These are phyloP conservation scores for Myoxocephalus aenaeus DNA, from an alignment of 2,797 vertebrate species.

Conservation along the genomic window DNA sequence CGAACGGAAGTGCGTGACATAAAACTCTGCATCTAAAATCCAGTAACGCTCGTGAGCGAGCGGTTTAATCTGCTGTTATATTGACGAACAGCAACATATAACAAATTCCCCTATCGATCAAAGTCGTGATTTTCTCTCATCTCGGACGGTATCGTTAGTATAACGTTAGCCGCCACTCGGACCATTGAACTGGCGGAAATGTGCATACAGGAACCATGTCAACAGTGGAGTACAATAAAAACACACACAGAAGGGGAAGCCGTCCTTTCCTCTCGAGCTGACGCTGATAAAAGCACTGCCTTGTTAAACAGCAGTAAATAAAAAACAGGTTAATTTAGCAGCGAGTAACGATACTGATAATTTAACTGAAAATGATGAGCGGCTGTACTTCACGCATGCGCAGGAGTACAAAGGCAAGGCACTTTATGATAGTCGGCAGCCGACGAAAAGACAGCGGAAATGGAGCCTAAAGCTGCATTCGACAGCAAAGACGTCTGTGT, in stretches of 20 bases:
- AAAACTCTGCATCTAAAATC: neutral
- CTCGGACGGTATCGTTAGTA: neutral
- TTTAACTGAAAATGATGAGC: conserved; percentile 62
- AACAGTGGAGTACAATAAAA: conserved; percentile 11
- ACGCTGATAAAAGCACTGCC: accelerated
- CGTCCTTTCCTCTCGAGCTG: neutral
- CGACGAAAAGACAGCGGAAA: conserved; percentile 76
- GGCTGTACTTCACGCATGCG: conserved; percentile 88
- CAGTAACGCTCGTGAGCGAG: no score
- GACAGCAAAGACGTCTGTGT: conserved; percentile 18
- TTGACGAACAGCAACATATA: no score
- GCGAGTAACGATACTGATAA: conserved; percentile 13
- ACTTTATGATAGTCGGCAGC: conserved; percentile 76
- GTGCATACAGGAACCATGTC: conserved; percentile 22
- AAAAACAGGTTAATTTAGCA: conserved; percentile 6
- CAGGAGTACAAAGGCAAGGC: conserved; percentile 85
- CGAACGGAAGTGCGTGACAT: conserved; percentile 48
- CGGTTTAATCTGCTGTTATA: neutral
- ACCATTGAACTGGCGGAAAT: conserved; percentile 51
- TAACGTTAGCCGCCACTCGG: conserved; percentile 12
- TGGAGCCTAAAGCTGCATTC: conserved; percentile 35
- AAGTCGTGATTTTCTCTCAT: neutral
- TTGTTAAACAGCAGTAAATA: no score
- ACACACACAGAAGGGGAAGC: neutral
- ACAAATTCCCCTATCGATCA: neutral